Conservation (phyloP, 2,888 invertebrate genomes). For the Embidobia sp. region DNA sequence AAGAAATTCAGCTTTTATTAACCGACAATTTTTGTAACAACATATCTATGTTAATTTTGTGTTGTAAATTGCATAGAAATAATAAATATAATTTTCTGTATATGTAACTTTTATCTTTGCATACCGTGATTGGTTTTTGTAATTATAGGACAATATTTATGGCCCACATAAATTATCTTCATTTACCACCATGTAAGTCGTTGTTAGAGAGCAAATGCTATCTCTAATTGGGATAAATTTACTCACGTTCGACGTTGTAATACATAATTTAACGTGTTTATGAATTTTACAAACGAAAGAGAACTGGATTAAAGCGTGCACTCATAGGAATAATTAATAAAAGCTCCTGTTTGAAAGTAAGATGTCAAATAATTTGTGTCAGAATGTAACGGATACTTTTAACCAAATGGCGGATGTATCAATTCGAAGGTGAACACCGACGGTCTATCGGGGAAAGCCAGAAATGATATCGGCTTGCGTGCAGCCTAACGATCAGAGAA, state of each 20-base stretch:
- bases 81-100: constrained; percentile 1
- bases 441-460: constrained; percentile 34
- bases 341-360: constrained; percentile 9
- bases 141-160: constrained; percentile 28
- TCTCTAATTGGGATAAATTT: constrained; percentile 42
- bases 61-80: constrained; percentile 10
- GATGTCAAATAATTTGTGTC: constrained; percentile 35
- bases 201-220: constrained; percentile 11
- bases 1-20: too few relatives aligned
- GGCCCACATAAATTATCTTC: constrained; percentile 19
- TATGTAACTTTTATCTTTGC: constrained; percentile 6
- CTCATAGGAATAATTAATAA: constrained; percentile 19
- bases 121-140: constrained; percentile 7
- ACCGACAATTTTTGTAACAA: not conserved
- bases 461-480: constrained; percentile 52
- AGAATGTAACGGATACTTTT: constrained; percentile 17
- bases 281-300: constrained; percentile 13
- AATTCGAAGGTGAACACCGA: constrained; percentile 36
- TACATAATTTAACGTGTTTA: constrained; percentile 39
- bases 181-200: constrained; percentile 9
- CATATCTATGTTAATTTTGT: constrained; percentile 13
- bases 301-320: constrained; percentile 26
- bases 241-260: constrained; percentile 10
- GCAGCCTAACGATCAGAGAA: constrained; percentile 45
- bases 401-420: constrained; percentile 46